Evolutionary conservation across 2,888 invertebrate species (phyloP), one percentile per base, ranked within the genome.

Genomic region (Anorthoa munda): DNA sequence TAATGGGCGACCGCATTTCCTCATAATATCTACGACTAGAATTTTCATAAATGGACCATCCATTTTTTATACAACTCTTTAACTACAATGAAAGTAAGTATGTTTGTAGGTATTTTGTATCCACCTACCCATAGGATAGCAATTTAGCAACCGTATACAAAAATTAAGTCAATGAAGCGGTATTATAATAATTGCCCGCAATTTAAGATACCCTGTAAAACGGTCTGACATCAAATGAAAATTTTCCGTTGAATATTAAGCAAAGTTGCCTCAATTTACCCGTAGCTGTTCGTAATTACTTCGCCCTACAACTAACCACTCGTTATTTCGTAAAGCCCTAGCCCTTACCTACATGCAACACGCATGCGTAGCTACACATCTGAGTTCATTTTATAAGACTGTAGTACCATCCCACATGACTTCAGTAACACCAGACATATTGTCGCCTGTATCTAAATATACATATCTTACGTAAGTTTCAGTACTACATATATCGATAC

Each of bases 361-460:
- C 2, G 12, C 31, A 66, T 64, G 72, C 31, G 26, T 26, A 58
- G 23, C 67, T 56, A 48, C 55, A 65, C 21, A 39, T 26, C 12
- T 21, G 31, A 66, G 15, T 39, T 17, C 1, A 51, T 48, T 39
- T 26, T 26, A 56, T 53, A 55, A 48, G 46, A 61, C 18, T 12
- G 46, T n/a, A 21, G 15, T 12, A 46, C 45, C 58, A 59, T 56
- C 68, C 63, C 66, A 61, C 69, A 64, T 26, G 68, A 31, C 60
- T 69, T 53, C 78, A 63, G 74, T n/a, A 12, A 65, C 77, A 61
- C 31, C 85, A 90, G 90, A 90, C 90, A 87, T 77, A 79, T 77
- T 81, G 90, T 90, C 90, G 90, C 90, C 90, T 65, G 61, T 71
- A 66, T 83, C 87, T 89, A 90, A 88, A 89, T 87, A 88, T 90